phyloP scores from a whole-genome alignment of 2,888 invertebrate species.

The Andrena chrysosceles region DNA sequence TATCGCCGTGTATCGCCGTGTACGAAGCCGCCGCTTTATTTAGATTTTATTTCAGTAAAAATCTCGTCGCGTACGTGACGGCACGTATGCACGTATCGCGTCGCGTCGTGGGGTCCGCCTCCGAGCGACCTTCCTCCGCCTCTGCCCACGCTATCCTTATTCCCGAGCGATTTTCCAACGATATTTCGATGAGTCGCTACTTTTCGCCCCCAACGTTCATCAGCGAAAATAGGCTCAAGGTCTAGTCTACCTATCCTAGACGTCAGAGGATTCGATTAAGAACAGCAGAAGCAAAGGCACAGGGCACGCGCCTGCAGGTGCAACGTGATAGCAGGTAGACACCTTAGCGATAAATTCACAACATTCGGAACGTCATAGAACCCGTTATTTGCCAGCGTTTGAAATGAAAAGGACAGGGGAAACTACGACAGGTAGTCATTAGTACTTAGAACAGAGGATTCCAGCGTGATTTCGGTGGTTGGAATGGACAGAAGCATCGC shows the following conservation, averaged over 20 bases:
- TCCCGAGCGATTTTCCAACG: constrained; percentile 26
- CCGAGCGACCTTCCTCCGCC: constrained; percentile 43
- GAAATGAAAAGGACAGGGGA: neutral
- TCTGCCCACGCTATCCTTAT: constrained; percentile 12
- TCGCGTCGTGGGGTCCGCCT: constrained; percentile 46
- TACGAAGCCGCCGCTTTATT: constrained; percentile 75
- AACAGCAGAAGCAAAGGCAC: neutral
- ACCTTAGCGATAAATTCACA: constrained; percentile 47
- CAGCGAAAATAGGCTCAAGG: neutral
- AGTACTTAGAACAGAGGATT: constrained; percentile 27
- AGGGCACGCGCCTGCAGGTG: constrained; percentile 49
- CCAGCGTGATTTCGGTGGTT: constrained; percentile 4
- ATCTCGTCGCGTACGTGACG: constrained; percentile 79
- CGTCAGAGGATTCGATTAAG: neutral
- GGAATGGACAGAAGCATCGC: neutral
- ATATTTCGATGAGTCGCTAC: constrained; percentile 5
- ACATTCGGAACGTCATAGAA: constrained; percentile 26
- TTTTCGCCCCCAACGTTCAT: neutral
- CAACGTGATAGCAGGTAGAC: constrained; percentile 37
- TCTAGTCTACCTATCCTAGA: too few species aligned
- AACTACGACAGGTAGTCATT: constrained; percentile 49
- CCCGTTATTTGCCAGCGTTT: constrained; percentile 34
- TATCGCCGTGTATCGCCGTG: constrained; percentile 52
- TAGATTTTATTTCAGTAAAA: constrained; percentile 79
- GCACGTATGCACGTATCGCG: constrained; percentile 69